phyloP scores from a whole-genome alignment of 1,140 invertebrate genomes.

The Bombus ignitus region DNA sequence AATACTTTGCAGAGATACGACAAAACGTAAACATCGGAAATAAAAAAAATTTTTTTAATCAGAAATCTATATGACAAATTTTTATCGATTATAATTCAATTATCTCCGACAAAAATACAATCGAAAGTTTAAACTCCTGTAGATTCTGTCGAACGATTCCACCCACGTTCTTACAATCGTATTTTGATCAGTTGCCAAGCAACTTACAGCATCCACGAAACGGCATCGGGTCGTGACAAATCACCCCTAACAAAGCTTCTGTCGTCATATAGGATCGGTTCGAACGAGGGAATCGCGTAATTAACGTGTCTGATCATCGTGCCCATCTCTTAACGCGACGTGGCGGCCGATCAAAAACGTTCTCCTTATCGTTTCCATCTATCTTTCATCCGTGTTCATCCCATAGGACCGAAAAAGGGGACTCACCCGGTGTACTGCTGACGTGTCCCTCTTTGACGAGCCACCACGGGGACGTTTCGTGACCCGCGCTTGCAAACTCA shows the following conservation, averaged over 20 bases:
- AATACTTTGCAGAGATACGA: too few species aligned
- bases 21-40: too few species aligned
- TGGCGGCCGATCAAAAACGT: slow-evolving; percentile 75
- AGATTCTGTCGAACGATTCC: background rate
- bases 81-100: background rate
- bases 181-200: background rate
- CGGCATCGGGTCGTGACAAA: slow-evolving; percentile 15
- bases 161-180: background rate
- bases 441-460: slow-evolving; percentile 71
- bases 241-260: slow-evolving; percentile 17
- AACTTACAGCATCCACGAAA: background rate
- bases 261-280: background rate
- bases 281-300: slow-evolving; percentile 42
- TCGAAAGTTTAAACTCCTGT: too few species aligned
- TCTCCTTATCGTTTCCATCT: slow-evolving; percentile 75
- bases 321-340: slow-evolving; percentile 58
- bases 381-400: slow-evolving; percentile 72
- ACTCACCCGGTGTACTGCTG: slow-evolving; percentile 60
- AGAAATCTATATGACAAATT: too few species aligned
- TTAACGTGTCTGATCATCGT: slow-evolving; percentile 66
- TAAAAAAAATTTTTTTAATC: too few species aligned
- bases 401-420: slow-evolving; percentile 71
- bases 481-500: slow-evolving; percentile 56
- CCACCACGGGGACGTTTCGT: slow-evolving; percentile 68
- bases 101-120: background rate